These are phyloP conservation scores for Cyclophora punctaria DNA, from an alignment of 2,888 invertebrate genomes.

Conservation along the genomic window DNA sequence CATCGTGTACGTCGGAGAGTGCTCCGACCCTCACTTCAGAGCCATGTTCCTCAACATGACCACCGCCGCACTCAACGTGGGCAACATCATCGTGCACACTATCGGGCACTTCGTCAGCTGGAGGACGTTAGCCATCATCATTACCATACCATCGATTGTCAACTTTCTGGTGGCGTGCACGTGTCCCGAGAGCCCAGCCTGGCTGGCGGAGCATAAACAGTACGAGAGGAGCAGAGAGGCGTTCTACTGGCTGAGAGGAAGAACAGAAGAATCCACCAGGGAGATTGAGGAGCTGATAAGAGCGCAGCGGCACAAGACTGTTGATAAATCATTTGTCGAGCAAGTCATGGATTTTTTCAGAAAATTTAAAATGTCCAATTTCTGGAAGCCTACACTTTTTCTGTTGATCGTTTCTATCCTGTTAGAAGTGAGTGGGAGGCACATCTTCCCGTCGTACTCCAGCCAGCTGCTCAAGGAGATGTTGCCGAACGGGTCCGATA, in stretches of 20 bases:
- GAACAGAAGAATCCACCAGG: constrained; percentile 41
- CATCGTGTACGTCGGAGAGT: constrained; percentile 27
- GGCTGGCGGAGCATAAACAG: constrained; percentile 18
- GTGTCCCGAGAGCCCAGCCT: constrained; percentile 29
- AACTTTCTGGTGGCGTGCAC: constrained; percentile 13
- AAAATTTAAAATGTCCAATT: constrained; percentile 40
- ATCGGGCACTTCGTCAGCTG: constrained; percentile 23
- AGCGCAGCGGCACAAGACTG: constrained; percentile 20
- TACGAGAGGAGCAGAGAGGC: constrained; percentile 15
- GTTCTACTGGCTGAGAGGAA: constrained; percentile 68
- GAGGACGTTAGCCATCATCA: constrained; percentile 24
- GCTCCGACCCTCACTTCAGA: constrained; percentile 21
- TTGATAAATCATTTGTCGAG: constrained; percentile 7
- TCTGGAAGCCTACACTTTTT: constrained; percentile 39
- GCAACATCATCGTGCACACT: constrained; percentile 21
- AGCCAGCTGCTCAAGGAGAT: constrained; percentile 41
- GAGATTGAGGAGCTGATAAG: constrained; percentile 35
- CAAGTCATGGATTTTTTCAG: constrained; percentile 21
- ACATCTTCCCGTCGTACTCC: constrained; percentile 46
- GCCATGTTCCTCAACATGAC: constrained; percentile 27
- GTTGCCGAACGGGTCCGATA: constrained; percentile 28
- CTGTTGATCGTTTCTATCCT: constrained; percentile 29
- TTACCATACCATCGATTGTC: background rate
- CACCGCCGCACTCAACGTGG: constrained; percentile 17
- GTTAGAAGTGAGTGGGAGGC: constrained; percentile 42